Base-by-base conservation (phyloP, 2,113 vertebrate species). In the Marcusenius ussheri region DNA sequence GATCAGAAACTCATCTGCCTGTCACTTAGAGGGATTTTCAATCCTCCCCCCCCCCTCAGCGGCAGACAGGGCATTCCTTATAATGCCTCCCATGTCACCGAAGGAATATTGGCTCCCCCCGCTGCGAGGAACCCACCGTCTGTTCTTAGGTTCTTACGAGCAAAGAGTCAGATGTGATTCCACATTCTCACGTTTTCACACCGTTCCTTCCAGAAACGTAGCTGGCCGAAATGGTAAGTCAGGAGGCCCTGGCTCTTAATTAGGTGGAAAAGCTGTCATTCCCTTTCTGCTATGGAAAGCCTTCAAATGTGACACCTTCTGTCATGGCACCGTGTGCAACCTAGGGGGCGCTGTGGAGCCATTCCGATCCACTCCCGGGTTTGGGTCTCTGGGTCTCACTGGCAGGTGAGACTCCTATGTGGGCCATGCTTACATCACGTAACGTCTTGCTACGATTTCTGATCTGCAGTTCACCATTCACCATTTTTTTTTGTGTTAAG, bases 1-100 rank as follows among this genome's bases (percentile, higher is more conserved):
- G 87, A 88, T 88, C 19, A 88, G 39, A 88, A 88, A 46, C 35
- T 66, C 35, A 88, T 87, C 85, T 53, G 85, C 31, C 85, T 88
- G 53, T 45, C 56, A 53, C n/a, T 87, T 50, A 86, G 47, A 27
- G 10, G 19, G 19, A 27, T 87, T 87, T 50, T 51, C 51, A 11
- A 42, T 46, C 87, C 87, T 88, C 0, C 0, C 49, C 51, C 17
- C 46, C 35, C 31, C 50, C 31, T 7, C n/a, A n/a, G 17, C 0
- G 87, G 53, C 53, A 17, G 87, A 47, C 86, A 31, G 46, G 86
- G 50, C 51, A 5, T 24, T 35, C 50, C 31, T n/a, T 27, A 15
- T 19, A 56, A 88, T 88, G 53, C 19, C 35, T 42, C 35, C 53
- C 13, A 19, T 45, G 31, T 88, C 35, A 13, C 19, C 9, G 1